Conservation (phyloP, 2,888 invertebrate species). For the Bellardia bayeri region DNA sequence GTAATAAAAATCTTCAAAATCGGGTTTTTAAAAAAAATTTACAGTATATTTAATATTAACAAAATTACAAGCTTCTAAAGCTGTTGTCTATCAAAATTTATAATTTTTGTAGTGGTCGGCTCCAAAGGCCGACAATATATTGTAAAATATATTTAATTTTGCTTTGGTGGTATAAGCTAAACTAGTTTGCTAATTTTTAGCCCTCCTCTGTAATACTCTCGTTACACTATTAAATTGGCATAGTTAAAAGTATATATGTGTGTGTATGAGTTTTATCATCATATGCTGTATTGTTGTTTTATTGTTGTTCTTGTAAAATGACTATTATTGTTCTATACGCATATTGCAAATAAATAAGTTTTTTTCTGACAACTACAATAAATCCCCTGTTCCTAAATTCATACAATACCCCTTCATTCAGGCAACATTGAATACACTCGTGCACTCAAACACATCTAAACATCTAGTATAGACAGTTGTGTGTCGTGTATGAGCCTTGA, state of each 20-base stretch:
- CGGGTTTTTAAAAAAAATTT: too few species aligned
- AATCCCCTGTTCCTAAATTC: slow-evolving; percentile 29
- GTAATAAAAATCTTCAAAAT: too few species aligned
- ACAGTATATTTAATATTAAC: too few species aligned
- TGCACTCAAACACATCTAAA: slow-evolving; percentile 1
- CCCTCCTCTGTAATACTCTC: background rate
- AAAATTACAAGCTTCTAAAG: too few species aligned
- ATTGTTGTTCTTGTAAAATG: slow-evolving; percentile 17
- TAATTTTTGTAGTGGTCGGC: too few species aligned
- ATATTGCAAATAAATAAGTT: slow-evolving; percentile 49
- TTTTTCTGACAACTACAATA: slow-evolving; percentile 21
- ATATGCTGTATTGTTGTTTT: slow-evolving; percentile 28
- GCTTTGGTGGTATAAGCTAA: too few species aligned
- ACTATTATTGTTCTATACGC: slow-evolving; percentile 47
- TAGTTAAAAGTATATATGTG: slow-evolving; percentile 2
- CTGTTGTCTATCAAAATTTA: too few species aligned
- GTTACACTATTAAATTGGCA: slow-evolving; percentile 17
- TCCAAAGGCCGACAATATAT: too few species aligned
- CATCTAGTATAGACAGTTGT: background rate
- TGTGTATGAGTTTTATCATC: slow-evolving; percentile 36
- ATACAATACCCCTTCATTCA: slow-evolving; percentile 38
- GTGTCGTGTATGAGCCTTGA: slow-evolving; percentile 25
- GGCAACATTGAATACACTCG: background rate
- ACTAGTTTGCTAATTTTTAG: background rate
- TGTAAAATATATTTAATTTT: too few species aligned